Percentiles rank a stretch among this genome's conserved stretches.
Evolutionary conservation across 1,140 invertebrate species (phyloP).

Genomic region (Pseudomyrmex pallidus): DNA sequence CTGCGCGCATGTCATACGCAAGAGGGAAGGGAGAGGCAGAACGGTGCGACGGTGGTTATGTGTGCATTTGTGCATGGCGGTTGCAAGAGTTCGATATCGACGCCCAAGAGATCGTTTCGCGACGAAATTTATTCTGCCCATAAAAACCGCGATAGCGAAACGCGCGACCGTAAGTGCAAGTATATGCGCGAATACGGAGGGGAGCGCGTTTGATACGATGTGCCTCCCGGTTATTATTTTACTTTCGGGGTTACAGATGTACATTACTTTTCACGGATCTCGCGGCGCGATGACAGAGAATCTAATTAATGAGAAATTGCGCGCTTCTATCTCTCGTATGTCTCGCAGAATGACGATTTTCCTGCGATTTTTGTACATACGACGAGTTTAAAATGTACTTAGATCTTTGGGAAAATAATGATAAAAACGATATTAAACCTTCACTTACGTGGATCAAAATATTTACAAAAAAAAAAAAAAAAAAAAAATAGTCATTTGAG

Average conservation of each 20-base stretch:
- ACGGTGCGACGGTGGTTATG: constrained; percentile 29
- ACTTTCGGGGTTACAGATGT: background rate
- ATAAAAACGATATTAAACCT: background rate
- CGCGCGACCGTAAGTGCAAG: constrained; percentile 48
- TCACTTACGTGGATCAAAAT: background rate
- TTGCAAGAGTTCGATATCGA: constrained; percentile 57
- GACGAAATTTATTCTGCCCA: constrained; percentile 54
- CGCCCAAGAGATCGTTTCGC: constrained; percentile 54
- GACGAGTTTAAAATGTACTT: too few species aligned
- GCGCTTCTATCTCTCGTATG: background rate
- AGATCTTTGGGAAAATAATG: too few species aligned
- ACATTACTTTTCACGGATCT: background rate
- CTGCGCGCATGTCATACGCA: constrained; percentile 57
- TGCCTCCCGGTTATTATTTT: constrained; percentile 33
- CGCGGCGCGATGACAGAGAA: too few species aligned
- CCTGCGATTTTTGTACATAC: too few species aligned
- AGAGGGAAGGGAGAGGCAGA: background rate
- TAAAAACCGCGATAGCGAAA: constrained; percentile 61
- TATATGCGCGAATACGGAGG: constrained; percentile 26
- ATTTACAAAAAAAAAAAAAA: too few species aligned
- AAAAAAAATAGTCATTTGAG: background rate
- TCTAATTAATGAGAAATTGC: too few species aligned
- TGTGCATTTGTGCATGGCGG: constrained; percentile 53
- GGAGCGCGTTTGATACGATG: constrained; percentile 34
- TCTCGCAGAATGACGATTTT: background rate